A percentile compares a stretch with the other conserved stretches of the same genome.
phyloP scores from a whole-genome alignment of 2,113 vertebrate species.

The Acrocephalus arundinaceus region DNA sequence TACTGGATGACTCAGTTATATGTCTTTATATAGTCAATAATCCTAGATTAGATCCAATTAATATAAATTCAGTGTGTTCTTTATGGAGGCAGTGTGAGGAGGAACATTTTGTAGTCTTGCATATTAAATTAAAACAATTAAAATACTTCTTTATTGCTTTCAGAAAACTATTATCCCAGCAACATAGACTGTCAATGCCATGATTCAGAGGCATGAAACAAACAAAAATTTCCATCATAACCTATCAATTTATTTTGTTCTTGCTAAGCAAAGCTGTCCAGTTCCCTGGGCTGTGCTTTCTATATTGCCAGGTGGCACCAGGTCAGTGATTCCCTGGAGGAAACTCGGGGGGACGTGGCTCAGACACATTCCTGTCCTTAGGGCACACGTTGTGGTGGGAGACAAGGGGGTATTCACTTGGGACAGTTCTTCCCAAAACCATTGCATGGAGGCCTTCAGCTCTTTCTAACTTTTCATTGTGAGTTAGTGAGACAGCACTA shows the following conservation, averaged over 20 bases:
- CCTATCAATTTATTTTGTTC: background rate
- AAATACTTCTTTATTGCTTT: conserved; percentile 34
- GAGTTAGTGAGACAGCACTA: background rate
- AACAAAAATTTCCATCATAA: background rate
- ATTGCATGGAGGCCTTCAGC: background rate
- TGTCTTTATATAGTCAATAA: conserved; percentile 48
- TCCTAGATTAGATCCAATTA: conserved; percentile 65
- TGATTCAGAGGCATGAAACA: conserved; percentile 16
- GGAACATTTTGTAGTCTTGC: conserved; percentile 46
- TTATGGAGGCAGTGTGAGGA: background rate
- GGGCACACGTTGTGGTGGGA: rapidly evolving
- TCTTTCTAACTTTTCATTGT: background rate
- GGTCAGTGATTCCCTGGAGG: background rate
- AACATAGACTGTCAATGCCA: conserved; percentile 21
- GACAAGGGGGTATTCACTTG: background rate
- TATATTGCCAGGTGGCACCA: background rate
- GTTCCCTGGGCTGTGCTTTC: background rate
- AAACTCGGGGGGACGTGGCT: rapidly evolving
- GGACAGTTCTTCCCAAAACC: background rate
- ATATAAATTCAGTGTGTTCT: conserved; percentile 45
- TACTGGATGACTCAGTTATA: conserved; percentile 45
- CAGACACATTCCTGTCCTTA: background rate
- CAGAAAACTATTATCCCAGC: conserved; percentile 37
- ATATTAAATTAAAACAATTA: conserved; percentile 52
- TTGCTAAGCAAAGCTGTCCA: background rate